These are phyloP conservation scores for Drosophila nigromelanica DNA, from an alignment of 1,140 invertebrate genomes.

Conservation along the genomic window DNA sequence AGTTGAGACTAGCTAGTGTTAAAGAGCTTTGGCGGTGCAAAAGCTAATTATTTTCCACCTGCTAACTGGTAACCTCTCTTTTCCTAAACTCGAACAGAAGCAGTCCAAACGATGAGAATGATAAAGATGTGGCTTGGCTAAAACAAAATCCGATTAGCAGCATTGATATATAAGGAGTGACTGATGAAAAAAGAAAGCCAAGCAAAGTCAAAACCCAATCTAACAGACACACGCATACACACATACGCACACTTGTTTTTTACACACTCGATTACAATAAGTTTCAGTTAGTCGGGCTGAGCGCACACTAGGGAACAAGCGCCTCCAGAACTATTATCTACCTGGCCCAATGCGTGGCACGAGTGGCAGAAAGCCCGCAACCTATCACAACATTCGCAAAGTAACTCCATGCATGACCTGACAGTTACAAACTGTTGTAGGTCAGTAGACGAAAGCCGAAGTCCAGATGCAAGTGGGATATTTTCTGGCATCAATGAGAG, in stretches of 20 bases:
- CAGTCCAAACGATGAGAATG: neutral
- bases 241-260: neutral
- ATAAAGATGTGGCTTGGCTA: neutral
- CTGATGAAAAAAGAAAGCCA: slow-evolving; percentile 22
- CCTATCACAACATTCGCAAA: slow-evolving; percentile 77
- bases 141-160: slow-evolving; percentile 33
- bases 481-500: slow-evolving; percentile 1
- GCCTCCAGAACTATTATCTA: slow-evolving; percentile 32
- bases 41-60: slow-evolving; percentile 13
- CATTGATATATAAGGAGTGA: slow-evolving; percentile 27
- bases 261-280: slow-evolving; percentile 6
- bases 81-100: neutral
- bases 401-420: slow-evolving; percentile 61
- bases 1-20: slow-evolving; percentile 9
- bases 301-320: slow-evolving; percentile 22
- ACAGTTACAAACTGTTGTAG: slow-evolving; percentile 64
- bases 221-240: slow-evolving; percentile 11
- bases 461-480: slow-evolving; percentile 4
- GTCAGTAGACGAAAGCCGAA: slow-evolving; percentile 64
- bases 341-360: slow-evolving; percentile 37
- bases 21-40: slow-evolving; percentile 4
- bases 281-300: too few species aligned
- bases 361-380: slow-evolving; percentile 47
- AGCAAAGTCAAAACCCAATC: slow-evolving; percentile 22
- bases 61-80: neutral